Evolutionary conservation across 2,113 vertebrate species (phyloP), one percentile per base, ranked within the genome.

Genomic region (Bostrychus sinensis): DNA sequence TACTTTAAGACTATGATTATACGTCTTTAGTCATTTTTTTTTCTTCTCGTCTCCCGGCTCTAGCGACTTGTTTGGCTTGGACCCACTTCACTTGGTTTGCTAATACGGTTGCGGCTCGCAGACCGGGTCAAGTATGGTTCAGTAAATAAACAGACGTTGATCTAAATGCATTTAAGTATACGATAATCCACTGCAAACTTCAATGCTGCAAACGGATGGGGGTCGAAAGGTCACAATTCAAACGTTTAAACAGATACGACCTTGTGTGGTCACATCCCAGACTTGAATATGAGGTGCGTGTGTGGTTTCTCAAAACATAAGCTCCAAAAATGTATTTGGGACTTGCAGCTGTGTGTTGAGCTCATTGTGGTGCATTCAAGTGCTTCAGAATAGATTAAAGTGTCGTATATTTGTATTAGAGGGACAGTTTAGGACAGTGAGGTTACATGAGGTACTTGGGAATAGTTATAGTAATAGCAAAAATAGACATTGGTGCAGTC

Each of bases 111-210:
- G 77, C 56, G 77, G 72, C 25, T 60, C 75, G 60, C 72, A 77
- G 51, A 42, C 76, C 19, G 72, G 85, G 80, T 80, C 77, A 81
- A 73, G 68, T 67, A 70, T 39, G 81, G 83, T 84, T 88, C 81
- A 83, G 78, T 77, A 83, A 80, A 84, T 79, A 86, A 85, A 86
- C 66, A 78, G 72, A 72, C 72, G 26, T 76, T 56, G 38, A 65
- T 60, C 83, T 56, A 23, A 68, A 66, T 61, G 57, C 53, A 61
- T 76, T 75, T 30, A 65, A 71, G 71, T 62, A 22, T 58, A 26
- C 5, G 25, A n/a, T 64, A 76, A 82, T 69, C 63, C 75, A 43
- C 30, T 30, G 66, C 50, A 60, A 48, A 83, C 56, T 54, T 54
- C 11, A 59, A 48, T 48, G 50, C 65, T 46, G n/a, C 54, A 13